These are phyloP conservation scores for Erebia ligea DNA, from an alignment of 2,888 invertebrate species.

Conservation along the genomic window DNA sequence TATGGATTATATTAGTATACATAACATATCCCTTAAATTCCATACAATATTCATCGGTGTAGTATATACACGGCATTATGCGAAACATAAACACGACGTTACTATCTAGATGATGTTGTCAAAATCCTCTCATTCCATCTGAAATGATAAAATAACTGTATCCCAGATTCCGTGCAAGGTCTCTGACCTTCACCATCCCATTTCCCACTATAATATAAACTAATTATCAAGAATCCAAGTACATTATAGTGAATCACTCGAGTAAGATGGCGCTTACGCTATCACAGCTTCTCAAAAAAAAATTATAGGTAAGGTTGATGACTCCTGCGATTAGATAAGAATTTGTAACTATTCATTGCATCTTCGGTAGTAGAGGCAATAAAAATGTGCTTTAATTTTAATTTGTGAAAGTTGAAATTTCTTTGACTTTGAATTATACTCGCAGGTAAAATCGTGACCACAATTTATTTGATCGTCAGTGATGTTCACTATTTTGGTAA, in stretches of 20 bases:
- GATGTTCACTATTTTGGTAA: not conserved
- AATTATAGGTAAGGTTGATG: conserved; percentile 35
- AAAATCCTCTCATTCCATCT: conserved; percentile 21
- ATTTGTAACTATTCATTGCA: conserved; percentile 9
- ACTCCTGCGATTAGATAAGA: conserved; percentile 35
- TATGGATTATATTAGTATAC: too few relatives aligned
- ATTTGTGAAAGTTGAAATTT: not conserved
- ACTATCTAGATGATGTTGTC: conserved; percentile 25
- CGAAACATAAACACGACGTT: conserved; percentile 18
- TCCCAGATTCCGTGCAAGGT: conserved; percentile 26
- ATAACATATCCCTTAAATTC: too few relatives aligned
- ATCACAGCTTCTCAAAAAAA: conserved; percentile 32
- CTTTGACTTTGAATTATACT: not conserved
- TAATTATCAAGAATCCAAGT: conserved; percentile 36
- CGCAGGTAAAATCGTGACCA: not conserved
- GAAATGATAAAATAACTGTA: conserved; percentile 29
- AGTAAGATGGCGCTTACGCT: conserved; percentile 12
- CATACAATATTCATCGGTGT: not conserved
- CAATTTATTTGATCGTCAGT: not conserved
- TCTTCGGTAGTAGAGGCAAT: not conserved
- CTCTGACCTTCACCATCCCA: conserved; percentile 28
- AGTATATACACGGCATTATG: conserved; percentile 6
- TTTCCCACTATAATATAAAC: conserved; percentile 32
- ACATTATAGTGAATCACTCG: conserved; percentile 18
- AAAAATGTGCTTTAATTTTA: not conserved